These are phyloP conservation scores for Drosophila gaucha DNA, from an alignment of 2,888 invertebrate genomes.

Conservation along the genomic window DNA sequence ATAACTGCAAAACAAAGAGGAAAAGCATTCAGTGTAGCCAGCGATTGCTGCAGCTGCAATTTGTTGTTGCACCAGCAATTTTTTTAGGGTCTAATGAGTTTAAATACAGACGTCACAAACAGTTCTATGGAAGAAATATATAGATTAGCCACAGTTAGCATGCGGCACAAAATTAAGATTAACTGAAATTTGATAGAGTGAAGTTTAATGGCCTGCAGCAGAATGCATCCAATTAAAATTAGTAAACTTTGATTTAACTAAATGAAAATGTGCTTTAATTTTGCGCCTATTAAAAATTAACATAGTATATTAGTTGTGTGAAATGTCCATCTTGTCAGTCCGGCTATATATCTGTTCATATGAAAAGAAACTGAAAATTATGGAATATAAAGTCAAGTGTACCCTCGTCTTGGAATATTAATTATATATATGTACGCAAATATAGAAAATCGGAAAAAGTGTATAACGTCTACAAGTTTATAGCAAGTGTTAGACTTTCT, in stretches of 20 bases:
- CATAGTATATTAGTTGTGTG: too few relatives aligned
- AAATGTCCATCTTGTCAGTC: too few relatives aligned
- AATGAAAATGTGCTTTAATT: too few relatives aligned
- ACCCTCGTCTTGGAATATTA: too few relatives aligned
- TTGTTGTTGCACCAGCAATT: slow-evolving; percentile 19
- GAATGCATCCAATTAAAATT: not conserved
- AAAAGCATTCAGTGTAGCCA: slow-evolving; percentile 16
- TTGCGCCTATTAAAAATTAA: too few relatives aligned
- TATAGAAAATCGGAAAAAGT: too few relatives aligned
- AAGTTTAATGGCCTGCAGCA: not conserved
- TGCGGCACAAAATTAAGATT: not conserved
- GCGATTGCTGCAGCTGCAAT: slow-evolving; percentile 32
- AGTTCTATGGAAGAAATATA: slow-evolving; percentile 19
- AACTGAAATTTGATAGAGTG: not conserved
- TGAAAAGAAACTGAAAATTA: too few relatives aligned
- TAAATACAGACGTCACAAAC: slow-evolving; percentile 42
- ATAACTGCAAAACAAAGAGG: slow-evolving; percentile 23
- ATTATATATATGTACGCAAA: too few relatives aligned
- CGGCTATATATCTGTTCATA: too few relatives aligned
- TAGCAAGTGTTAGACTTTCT: too few relatives aligned
- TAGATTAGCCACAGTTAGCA: slow-evolving; percentile 12
- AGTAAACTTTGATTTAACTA: not conserved
- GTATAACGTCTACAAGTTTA: too few relatives aligned
- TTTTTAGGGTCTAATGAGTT: slow-evolving; percentile 46
- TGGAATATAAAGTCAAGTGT: too few relatives aligned